phyloP scores from a whole-genome alignment of 2,797 vertebrate species.

The Telmatherina bonti region DNA sequence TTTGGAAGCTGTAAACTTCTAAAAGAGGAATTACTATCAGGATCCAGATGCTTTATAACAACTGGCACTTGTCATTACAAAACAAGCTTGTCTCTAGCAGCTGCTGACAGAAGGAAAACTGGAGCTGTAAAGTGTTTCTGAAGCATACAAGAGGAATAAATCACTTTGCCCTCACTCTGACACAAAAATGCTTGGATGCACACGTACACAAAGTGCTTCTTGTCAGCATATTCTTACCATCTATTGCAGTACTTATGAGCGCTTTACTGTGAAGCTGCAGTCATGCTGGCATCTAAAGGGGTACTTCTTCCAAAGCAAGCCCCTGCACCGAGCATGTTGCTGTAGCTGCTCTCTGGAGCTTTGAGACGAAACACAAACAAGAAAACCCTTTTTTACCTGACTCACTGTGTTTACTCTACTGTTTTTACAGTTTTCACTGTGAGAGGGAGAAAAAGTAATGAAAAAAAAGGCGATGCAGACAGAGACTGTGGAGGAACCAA shows the following conservation, averaged over 20 bases:
- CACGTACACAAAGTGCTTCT: slow-evolving; percentile 1
- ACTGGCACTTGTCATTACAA: slow-evolving; percentile 34
- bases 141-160: slow-evolving; percentile 32
- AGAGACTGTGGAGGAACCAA: neutral
- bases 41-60: slow-evolving; percentile 34
- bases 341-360: slow-evolving; percentile 27
- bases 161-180: slow-evolving; percentile 19
- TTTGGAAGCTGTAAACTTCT: slow-evolving; percentile 35
- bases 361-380: slow-evolving; percentile 46
- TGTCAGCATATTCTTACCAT: slow-evolving; percentile 39
- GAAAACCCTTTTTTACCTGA: slow-evolving; percentile 29
- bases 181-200: slow-evolving; percentile 16
- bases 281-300: slow-evolving; percentile 22
- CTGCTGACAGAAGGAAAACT: slow-evolving; percentile 33
- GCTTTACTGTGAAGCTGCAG: slow-evolving; percentile 27
- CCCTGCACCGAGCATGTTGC: neutral
- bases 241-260: slow-evolving; percentile 12
- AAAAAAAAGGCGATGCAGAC: slow-evolving; percentile 5
- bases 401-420: slow-evolving; percentile 38
- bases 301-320: slow-evolving; percentile 24
- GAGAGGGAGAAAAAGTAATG: neutral
- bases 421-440: neutral
- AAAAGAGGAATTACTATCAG: slow-evolving; percentile 40
- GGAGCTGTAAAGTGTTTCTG: slow-evolving; percentile 40
- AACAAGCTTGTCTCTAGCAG: slow-evolving; percentile 35